Evolutionary conservation across 2,888 invertebrate species (phyloP).

Genomic region (Acanthococcus lagerstroemiae): DNA sequence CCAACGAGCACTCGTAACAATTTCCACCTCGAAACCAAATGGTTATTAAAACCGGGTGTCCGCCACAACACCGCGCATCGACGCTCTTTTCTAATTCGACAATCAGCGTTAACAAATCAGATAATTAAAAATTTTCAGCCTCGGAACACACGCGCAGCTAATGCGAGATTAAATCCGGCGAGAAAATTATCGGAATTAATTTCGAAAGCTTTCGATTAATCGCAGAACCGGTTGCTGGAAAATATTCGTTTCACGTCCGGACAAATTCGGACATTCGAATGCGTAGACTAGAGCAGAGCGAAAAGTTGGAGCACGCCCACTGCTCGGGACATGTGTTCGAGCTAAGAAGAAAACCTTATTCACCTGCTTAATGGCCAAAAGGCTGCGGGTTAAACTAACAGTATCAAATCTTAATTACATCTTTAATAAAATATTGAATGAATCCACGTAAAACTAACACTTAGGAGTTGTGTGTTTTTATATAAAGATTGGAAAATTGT

Average conservation of each 20-base stretch:
- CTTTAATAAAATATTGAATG: constrained; percentile 23
- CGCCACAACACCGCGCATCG: too few relatives aligned
- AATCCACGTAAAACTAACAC: constrained; percentile 18
- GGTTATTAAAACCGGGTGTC: too few relatives aligned
- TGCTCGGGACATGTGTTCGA: constrained; percentile 12
- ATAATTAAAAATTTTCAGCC: too few relatives aligned
- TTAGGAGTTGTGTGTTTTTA: constrained; percentile 21
- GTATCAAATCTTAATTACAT: constrained; percentile 28
- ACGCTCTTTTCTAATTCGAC: too few relatives aligned
- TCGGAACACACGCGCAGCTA: too few relatives aligned
- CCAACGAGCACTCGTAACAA: too few relatives aligned
- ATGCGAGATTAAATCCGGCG: too few relatives aligned
- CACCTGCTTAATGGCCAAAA: constrained; percentile 16
- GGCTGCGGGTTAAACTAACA: constrained; percentile 24
- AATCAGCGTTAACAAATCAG: too few relatives aligned
- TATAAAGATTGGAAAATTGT: constrained; percentile 25
- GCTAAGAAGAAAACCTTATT: constrained; percentile 5
- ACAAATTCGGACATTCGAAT: constrained; percentile 8
- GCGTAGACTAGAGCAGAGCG: background rate
- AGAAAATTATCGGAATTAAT: too few relatives aligned
- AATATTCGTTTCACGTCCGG: background rate
- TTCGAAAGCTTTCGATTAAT: background rate
- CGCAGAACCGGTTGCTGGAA: background rate
- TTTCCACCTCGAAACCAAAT: too few relatives aligned
- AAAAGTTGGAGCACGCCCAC: constrained; percentile 10